phyloP scores from a whole-genome alignment of 2,113 vertebrate genomes.

The Poeciliopsis occidentalis region DNA sequence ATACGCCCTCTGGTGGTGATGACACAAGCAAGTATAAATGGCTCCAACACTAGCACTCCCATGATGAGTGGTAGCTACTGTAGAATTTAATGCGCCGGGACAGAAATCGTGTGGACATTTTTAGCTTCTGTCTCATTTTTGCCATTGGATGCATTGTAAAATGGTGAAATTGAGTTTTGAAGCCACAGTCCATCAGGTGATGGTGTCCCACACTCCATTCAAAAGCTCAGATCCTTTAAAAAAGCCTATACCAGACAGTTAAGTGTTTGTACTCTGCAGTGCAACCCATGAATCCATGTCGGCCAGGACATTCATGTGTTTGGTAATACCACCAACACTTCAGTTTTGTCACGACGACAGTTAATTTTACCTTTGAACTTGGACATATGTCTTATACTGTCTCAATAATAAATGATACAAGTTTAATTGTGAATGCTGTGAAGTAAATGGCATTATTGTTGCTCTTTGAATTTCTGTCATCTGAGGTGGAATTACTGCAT shows the following conservation, averaged over 20 bases:
- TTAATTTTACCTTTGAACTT: not conserved
- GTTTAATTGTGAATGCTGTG: not conserved
- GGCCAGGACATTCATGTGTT: not conserved
- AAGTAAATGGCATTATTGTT: not conserved
- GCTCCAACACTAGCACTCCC: not conserved
- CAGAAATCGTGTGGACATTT: not conserved
- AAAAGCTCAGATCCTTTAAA: constrained; percentile 20
- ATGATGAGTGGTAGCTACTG: not conserved
- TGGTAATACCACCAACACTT: not conserved
- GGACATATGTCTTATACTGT: not conserved
- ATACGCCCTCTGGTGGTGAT: too few species aligned
- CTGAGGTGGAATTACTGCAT: not conserved
- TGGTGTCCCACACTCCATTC: constrained; percentile 15
- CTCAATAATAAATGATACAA: too few species aligned
- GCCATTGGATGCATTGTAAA: not conserved
- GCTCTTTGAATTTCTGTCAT: not conserved
- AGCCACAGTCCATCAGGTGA: constrained; percentile 14
- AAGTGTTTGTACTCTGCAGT: constrained; percentile 3
- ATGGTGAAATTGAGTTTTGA: not conserved
- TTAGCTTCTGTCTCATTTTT: constrained; percentile 13
- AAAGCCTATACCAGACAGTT: not conserved
- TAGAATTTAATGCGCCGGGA: constrained; percentile 1
- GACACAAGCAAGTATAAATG: too few species aligned
- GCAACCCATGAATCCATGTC: constrained; percentile 5
- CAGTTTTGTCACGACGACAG: too few species aligned